Evolutionary conservation across 2,113 vertebrate species (phyloP).

Genomic region (Anarrhichthys ocellatus): DNA sequence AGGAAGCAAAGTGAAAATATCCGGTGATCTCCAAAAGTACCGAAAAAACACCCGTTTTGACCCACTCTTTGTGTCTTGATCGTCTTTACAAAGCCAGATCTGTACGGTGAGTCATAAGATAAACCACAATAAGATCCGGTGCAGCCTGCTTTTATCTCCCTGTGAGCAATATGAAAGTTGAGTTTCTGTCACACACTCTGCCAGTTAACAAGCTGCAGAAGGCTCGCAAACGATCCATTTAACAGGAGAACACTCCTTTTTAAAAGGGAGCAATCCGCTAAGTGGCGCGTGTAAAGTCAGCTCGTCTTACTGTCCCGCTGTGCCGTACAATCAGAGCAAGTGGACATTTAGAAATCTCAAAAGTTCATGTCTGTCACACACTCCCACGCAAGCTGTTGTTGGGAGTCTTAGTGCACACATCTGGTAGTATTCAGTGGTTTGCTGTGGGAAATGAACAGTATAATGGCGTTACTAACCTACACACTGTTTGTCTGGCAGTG

Average conservation of each 20-base stretch:
- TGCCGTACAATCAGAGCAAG: slow-evolving; percentile 32
- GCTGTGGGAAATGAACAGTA: slow-evolving; percentile 44
- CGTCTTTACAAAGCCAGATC: background rate
- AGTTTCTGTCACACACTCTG: slow-evolving; percentile 21
- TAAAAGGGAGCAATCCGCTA: slow-evolving; percentile 40
- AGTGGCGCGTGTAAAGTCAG: slow-evolving; percentile 20
- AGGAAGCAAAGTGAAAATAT: slow-evolving; percentile 32
- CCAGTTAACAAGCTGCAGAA: slow-evolving; percentile 25
- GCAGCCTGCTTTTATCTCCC: slow-evolving; percentile 33
- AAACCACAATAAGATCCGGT: slow-evolving; percentile 8
- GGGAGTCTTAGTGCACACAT: slow-evolving; percentile 29
- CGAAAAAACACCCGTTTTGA: background rate
- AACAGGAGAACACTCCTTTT: slow-evolving; percentile 32
- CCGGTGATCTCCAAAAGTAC: slow-evolving; percentile 8
- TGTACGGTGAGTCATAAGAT: background rate
- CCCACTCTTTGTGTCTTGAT: background rate
- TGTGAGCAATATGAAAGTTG: slow-evolving; percentile 31
- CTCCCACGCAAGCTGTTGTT: slow-evolving; percentile 19
- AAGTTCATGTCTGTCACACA: slow-evolving; percentile 13
- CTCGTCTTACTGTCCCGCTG: background rate
- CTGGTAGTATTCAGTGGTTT: slow-evolving; percentile 61
- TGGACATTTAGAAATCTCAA: slow-evolving; percentile 12
- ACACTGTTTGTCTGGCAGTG: slow-evolving; percentile 20
- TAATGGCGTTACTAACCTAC: slow-evolving; percentile 27
- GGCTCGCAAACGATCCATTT: slow-evolving; percentile 26